These are phyloP conservation scores for Standfussiana lucernea DNA, from an alignment of 2,888 invertebrate species.

Conservation along the genomic window DNA sequence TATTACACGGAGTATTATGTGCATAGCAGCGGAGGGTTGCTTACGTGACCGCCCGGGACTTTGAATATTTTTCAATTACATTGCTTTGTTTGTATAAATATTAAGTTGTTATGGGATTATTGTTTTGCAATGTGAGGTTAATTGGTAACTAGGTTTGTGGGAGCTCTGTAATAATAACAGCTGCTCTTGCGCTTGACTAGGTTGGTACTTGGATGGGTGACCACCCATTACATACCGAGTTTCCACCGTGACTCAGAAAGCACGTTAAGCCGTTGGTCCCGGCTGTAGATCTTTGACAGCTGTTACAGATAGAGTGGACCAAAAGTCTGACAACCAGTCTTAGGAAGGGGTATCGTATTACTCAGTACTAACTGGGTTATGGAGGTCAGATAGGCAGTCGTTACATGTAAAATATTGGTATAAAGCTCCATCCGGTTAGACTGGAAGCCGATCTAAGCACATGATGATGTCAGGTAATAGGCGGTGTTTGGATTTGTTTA, in stretches of 20 bases:
- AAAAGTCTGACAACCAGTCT: neutral
- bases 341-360: neutral
- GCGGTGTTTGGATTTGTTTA: too few species aligned
- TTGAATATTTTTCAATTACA: slow-evolving; percentile 70
- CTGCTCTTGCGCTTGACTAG: neutral
- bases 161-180: neutral
- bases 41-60: slow-evolving; percentile 75
- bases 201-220: neutral
- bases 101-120: slow-evolving; percentile 23
- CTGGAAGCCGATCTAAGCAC: too few species aligned
- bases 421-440: too few species aligned
- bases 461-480: too few species aligned
- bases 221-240: neutral
- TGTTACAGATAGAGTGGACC: neutral
- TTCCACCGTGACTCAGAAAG: neutral
- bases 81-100: slow-evolving; percentile 49
- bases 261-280: neutral
- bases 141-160: neutral
- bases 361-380: neutral
- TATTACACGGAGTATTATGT: slow-evolving; percentile 84
- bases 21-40: slow-evolving; percentile 71
- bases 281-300: neutral
- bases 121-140: slow-evolving; percentile 8
- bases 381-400: too few species aligned
- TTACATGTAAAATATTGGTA: too few species aligned